A percentile compares a stretch with the other conserved stretches of the same genome.
These are phyloP conservation scores for Drosophila oshimai DNA, from an alignment of 1,140 invertebrate genomes.

Conservation along the genomic window DNA sequence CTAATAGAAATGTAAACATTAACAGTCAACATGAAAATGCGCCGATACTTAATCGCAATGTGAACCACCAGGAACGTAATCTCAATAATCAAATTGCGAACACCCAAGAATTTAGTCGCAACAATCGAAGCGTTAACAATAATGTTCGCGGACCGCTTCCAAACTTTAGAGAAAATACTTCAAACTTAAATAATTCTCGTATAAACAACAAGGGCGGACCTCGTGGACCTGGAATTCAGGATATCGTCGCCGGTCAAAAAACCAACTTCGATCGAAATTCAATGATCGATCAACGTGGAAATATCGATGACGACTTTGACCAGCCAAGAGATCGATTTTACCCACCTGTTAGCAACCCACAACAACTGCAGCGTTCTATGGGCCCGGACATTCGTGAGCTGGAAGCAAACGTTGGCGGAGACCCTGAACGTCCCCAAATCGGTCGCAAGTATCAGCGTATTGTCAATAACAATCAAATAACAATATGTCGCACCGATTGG, in stretches of 20 bases:
- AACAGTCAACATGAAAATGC: no score
- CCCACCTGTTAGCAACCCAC: not conserved
- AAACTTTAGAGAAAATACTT: not conserved
- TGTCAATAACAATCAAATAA: constrained; percentile 31
- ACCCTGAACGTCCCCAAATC: not conserved
- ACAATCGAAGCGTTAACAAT: not conserved
- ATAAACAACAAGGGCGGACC: not conserved
- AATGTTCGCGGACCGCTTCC: not conserved
- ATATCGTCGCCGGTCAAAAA: not conserved
- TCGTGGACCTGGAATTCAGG: not conserved
- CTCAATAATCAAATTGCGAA: not conserved
- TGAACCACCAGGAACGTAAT: not conserved
- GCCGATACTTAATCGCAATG: not conserved
- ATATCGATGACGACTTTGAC: not conserved
- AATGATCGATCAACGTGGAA: not conserved
- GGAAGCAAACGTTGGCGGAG: not conserved
- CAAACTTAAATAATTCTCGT: not conserved
- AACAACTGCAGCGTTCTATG: not conserved
- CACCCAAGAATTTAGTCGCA: not conserved
- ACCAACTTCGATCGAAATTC: not conserved
- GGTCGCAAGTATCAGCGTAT: constrained; percentile 22
- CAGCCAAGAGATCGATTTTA: not conserved
- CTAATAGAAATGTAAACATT: not conserved
- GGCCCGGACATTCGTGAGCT: not conserved
- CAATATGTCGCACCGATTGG: constrained; percentile 13